Conservation (phyloP, 2,888 invertebrate species). For the Entomobrya multifasciata region DNA sequence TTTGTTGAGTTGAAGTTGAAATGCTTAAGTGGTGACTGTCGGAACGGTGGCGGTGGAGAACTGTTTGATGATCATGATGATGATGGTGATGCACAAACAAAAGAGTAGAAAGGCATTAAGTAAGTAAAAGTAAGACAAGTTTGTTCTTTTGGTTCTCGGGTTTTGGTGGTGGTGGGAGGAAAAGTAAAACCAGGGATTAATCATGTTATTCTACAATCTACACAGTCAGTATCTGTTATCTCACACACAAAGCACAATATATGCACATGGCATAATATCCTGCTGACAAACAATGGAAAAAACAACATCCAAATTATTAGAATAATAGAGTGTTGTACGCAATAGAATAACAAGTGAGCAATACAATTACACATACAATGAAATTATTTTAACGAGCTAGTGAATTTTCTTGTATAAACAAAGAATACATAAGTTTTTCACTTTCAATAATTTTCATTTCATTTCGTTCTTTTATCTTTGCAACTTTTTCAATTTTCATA, state of each 20-base stretch:
- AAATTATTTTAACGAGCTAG: neutral
- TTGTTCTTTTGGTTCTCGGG: neutral
- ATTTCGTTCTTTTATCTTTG: constrained; percentile 19
- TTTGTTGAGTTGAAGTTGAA: too few species aligned
- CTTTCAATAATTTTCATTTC: neutral
- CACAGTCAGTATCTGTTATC: neutral
- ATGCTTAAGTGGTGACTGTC: too few species aligned
- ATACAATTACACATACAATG: neutral
- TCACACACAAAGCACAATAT: too few species aligned
- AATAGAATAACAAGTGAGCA: constrained; percentile 15
- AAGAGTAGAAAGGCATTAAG: constrained; percentile 39
- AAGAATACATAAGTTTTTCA: neutral
- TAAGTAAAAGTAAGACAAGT: constrained; percentile 42
- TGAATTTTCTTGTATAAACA: constrained; percentile 5
- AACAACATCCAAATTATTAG: neutral
- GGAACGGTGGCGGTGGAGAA: neutral
- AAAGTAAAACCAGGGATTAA: constrained; percentile 52
- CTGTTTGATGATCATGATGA: constrained; percentile 13
- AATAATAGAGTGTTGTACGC: too few species aligned
- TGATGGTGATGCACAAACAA: constrained; percentile 45
- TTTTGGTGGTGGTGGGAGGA: neutral
- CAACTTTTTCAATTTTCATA: constrained; percentile 50
- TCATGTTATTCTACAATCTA: constrained; percentile 44
- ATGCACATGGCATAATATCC: neutral
- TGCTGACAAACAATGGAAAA: neutral